Conservation (phyloP, 2,797 vertebrate genomes). For the Chiroxiphia lanceolata region DNA sequence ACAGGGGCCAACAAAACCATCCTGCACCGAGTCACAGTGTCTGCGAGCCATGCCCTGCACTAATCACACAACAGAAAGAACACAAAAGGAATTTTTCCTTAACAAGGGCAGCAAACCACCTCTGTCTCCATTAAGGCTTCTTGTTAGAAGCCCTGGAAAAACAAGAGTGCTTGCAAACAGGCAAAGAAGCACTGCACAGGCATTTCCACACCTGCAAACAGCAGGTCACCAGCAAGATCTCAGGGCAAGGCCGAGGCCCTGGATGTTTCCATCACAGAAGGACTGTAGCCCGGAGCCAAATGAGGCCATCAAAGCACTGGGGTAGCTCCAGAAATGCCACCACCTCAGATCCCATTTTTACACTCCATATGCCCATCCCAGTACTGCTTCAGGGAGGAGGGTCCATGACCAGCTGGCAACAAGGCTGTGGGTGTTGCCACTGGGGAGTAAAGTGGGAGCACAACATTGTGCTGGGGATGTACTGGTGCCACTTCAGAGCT, state of each 20-base stretch:
- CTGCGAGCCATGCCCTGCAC: not conserved
- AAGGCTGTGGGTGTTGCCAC: not conserved
- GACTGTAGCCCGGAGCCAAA: not conserved
- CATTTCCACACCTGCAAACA: not conserved
- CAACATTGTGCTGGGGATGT: not conserved
- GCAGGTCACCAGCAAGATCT: not conserved
- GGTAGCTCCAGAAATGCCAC: not conserved
- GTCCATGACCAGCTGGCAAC: not conserved
- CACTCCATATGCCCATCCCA: not conserved
- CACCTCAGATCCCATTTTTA: not conserved
- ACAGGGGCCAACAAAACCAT: not conserved
- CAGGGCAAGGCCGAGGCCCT: rapidly evolving
- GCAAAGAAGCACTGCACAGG: rapidly evolving
- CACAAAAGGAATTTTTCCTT: not conserved
- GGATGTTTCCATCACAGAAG: not conserved
- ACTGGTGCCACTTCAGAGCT: not conserved
- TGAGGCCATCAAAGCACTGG: not conserved
- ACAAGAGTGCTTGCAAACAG: not conserved
- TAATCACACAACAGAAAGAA: not conserved
- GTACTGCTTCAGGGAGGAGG: rapidly evolving
- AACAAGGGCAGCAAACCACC: not conserved
- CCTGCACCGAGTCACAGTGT: not conserved
- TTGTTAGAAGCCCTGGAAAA: not conserved
- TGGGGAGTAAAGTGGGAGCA: not conserved
- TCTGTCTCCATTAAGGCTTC: not conserved